Evolutionary conservation across 2,797 vertebrate species (phyloP), one percentile per base, ranked within the genome.

Genomic region (Borostomias antarcticus): DNA sequence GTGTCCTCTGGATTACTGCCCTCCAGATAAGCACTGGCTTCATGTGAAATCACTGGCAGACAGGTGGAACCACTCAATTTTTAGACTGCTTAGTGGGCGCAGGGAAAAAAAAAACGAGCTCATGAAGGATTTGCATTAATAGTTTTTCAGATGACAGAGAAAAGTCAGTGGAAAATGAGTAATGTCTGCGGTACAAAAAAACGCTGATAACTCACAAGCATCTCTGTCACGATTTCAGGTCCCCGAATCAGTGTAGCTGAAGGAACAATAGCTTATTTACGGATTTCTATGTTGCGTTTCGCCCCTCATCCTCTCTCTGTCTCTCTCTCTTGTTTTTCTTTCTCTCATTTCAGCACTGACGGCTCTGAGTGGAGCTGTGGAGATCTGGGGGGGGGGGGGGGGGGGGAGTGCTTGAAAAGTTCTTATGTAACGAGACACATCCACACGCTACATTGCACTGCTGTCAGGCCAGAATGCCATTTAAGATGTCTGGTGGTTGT

Each of bases 21-120:
- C 68, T 80, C 68, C 73, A 77, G 82, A 87, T 87, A 84, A 83
- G 72, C 52, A 7, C 60, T 51, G 58, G 48, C 77, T 78, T 61
- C 23, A 40, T 57, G 19, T 53, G 48, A 64, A 64, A 64, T 64
- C 57, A 60, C 75, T 83, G 81, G 81, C 84, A 85, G 80, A 83
- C 85, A 80, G 82, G 81, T 84, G 64, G 77, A 83, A 84, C 71
- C 35, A 19, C 73, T 50, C 77, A 81, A 86, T 86, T 89, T 90
- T 80, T 85, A 84, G 83, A 75, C 65, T 68, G 68, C 76, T 70
- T 73, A 79, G 77, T 85, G 81, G 81, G 80, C 60, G 77, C 80
- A 81, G 33, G 10, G 5, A 50, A 33, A 25, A 33, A 56, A 73
- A 59, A 71, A 79, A 73, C 70, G 23, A 56, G 69, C 70, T 86